Base-by-base conservation (phyloP, 1,140 invertebrate species). In the Cydia amplana region DNA sequence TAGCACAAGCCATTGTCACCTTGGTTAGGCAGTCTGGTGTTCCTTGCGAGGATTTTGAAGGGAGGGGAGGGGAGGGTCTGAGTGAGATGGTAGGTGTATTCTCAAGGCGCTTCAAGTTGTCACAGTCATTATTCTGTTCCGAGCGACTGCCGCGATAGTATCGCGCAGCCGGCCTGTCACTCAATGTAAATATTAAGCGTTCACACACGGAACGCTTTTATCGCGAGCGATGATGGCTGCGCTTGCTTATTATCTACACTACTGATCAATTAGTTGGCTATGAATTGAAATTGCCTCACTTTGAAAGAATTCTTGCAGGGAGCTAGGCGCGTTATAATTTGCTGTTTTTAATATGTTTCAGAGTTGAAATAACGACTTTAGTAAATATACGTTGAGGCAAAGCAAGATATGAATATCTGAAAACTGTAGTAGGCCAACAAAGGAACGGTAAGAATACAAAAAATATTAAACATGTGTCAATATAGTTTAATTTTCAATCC, bases 121-220 rank as follows among this genome's bases (percentile, higher is more conserved):
- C 79, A 77, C 76, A 67, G 77, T 83, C 80, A 83, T 87, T 85
- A 85, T 82, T 80, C 74, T 75, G 85, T 83, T 81, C 80, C 79
- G 82, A 78, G 82, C 76, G 76, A 82, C 65, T 73, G 76, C 79
- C 70, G 82, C 83, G 78, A 70, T 70, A 70, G 73, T 82, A 83
- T 85, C 82, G 64, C 78, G 70, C 79, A 75, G 72, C 80, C 32
- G 51, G 77, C 72, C 78, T 81, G 82, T 85, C 82, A 80, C 78
- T 83, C 82, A 83, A 80, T 78, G 77, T 81, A 80, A 80, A 82
- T 77, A 70, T 70, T 60, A 67, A 67, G 64, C 65, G 65, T 18
- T 36, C 32, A 36, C 28, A 40, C 65, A n/a, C 64, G 28, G 18
- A 67, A 67, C 64, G 20, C 65, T 70, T 70, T 70, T 43, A 70